These are phyloP conservation scores for Heliconius hewitsoni DNA, from an alignment of 1,140 invertebrate species.

Conservation along the genomic window DNA sequence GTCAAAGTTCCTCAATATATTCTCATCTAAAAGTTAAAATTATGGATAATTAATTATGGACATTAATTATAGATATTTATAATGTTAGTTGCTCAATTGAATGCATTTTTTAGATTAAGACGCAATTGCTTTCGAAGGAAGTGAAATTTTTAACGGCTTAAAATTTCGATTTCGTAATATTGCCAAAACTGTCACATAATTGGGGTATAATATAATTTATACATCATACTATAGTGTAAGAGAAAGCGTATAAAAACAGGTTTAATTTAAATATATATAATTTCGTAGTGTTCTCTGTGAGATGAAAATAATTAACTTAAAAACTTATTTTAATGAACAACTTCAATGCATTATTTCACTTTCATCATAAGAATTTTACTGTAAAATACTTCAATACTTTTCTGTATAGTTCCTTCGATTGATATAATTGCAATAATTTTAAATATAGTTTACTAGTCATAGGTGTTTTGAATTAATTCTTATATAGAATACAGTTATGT, in stretches of 20 bases:
- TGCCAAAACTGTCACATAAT: conserved; percentile 3
- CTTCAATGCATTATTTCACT: too few relatives aligned
- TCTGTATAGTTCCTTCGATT: neutral
- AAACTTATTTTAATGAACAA: too few relatives aligned
- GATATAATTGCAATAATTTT: neutral
- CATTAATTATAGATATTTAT: conserved; percentile 31
- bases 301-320: neutral
- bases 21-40: conserved; percentile 70
- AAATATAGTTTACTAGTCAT: conserved; percentile 17
- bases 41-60: too few relatives aligned
- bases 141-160: neutral
- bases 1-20: conserved; percentile 74
- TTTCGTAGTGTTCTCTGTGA: neutral
- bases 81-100: conserved; percentile 73
- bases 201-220: neutral
- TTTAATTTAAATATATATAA: conserved; percentile 7
- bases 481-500: neutral
- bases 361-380: too few relatives aligned
- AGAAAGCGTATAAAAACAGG: conserved; percentile 18
- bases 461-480: neutral
- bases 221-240: conserved; percentile 7
- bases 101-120: conserved; percentile 65
- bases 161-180: conserved; percentile 4
- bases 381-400: neutral
- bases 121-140: conserved; percentile 8